phyloP scores from a whole-genome alignment of 2,888 invertebrate genomes.

The Gisinianus flammeolus region DNA sequence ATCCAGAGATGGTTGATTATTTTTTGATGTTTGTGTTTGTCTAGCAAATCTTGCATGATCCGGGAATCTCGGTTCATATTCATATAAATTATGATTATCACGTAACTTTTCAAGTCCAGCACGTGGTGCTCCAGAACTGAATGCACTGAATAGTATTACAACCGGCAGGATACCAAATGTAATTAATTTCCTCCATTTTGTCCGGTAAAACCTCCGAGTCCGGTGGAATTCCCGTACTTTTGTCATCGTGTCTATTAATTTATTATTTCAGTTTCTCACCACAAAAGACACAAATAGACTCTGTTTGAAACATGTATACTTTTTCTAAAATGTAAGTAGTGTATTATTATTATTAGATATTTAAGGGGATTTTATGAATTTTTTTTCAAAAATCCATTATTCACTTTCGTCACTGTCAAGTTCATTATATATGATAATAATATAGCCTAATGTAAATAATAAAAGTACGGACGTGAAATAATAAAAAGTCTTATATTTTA shows the following conservation, averaged over 20 bases:
- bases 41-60: conserved; percentile 28
- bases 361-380: neutral
- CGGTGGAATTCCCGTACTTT: conserved; percentile 28
- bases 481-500: too few species aligned
- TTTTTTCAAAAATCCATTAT: neutral
- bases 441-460: too few species aligned
- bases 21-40: conserved; percentile 21
- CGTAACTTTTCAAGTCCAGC: conserved; percentile 13
- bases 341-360: neutral
- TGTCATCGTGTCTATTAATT: neutral
- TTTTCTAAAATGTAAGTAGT: neutral
- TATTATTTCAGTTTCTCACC: too few species aligned
- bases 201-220: conserved; percentile 40
- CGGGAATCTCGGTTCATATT: neutral
- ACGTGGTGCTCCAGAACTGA: conserved; percentile 39
- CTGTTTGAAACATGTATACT: neutral
- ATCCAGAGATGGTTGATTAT: neutral
- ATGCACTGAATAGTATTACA: conserved; percentile 37
- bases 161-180: conserved; percentile 44
- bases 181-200: conserved; percentile 45
- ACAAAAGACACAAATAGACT: too few species aligned
- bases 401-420: too few species aligned
- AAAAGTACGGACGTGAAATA: too few species aligned
- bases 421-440: too few species aligned
- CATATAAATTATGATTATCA: conserved; percentile 20